These are phyloP conservation scores for Drosophila ironensis DNA, from an alignment of 1,140 invertebrate genomes.

Conservation along the genomic window DNA sequence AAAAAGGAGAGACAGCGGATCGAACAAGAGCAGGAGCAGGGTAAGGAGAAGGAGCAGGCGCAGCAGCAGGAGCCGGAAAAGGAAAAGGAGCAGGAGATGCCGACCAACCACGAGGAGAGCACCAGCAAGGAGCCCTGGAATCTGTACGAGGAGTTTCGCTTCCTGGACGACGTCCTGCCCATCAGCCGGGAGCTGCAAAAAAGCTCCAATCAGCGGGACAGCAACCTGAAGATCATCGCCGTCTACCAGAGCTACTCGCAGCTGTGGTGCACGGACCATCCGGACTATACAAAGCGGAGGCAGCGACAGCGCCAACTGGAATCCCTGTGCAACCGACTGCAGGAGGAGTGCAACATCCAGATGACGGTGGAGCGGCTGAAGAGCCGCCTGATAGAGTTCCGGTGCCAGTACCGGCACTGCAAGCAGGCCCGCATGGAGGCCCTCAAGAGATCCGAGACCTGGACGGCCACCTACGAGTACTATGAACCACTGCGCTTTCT, in stretches of 20 bases:
- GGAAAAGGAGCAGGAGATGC: conserved; percentile 8
- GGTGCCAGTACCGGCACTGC: conserved; percentile 64
- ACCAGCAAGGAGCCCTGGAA: conserved; percentile 28
- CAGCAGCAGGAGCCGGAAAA: neutral
- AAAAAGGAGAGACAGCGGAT: conserved; percentile 49
- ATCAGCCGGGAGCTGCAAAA: conserved; percentile 59
- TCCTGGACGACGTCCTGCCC: conserved; percentile 65
- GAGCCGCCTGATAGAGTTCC: conserved; percentile 65
- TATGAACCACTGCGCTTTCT: conserved; percentile 59
- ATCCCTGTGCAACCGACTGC: conserved; percentile 54
- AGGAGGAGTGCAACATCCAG: conserved; percentile 66
- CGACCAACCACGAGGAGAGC: no score
- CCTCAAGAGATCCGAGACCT: conserved; percentile 21
- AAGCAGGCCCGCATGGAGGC: conserved; percentile 50
- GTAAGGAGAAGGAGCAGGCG: neutral
- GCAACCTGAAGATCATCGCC: conserved; percentile 67
- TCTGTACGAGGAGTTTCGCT: conserved; percentile 62
- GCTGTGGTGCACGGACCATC: conserved; percentile 65
- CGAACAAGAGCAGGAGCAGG: conserved; percentile 10
- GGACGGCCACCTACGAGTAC: conserved; percentile 55
- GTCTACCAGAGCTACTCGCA: conserved; percentile 63
- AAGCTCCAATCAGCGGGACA: conserved; percentile 49
- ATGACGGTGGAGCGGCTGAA: conserved; percentile 60
- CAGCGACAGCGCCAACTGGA: conserved; percentile 55
- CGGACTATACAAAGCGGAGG: conserved; percentile 66